Evolutionary conservation across 1,140 invertebrate species (phyloP).

Genomic region (Drosophila jambulina): DNA sequence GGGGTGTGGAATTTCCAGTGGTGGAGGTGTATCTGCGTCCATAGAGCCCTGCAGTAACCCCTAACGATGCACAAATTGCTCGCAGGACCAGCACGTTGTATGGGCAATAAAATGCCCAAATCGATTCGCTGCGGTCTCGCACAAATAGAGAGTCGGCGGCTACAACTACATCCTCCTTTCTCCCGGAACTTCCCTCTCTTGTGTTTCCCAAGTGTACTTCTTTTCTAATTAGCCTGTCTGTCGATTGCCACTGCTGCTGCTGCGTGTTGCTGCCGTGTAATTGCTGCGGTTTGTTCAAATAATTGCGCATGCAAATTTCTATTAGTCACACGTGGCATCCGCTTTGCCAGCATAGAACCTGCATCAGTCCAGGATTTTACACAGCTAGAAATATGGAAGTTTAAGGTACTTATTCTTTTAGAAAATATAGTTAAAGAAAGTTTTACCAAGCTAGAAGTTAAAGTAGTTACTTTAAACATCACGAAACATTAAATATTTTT

Average conservation of each 20-base stretch:
- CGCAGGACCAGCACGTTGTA: slow-evolving; percentile 42
- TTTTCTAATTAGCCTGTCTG: slow-evolving; percentile 79
- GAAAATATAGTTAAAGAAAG: no score
- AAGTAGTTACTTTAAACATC: no score
- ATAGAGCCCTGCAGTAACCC: slow-evolving; percentile 57
- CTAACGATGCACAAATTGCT: slow-evolving; percentile 76
- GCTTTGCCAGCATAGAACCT: slow-evolving; percentile 27
- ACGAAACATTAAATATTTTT: neutral
- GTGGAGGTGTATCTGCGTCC: slow-evolving; percentile 1
- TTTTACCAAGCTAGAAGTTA: no score
- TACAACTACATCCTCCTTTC: slow-evolving; percentile 20
- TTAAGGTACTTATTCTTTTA: neutral
- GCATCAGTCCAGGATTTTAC: slow-evolving; percentile 17
- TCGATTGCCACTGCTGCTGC: slow-evolving; percentile 36
- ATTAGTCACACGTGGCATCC: slow-evolving; percentile 63
- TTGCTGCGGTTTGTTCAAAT: slow-evolving; percentile 82
- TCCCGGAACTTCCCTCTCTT: slow-evolving; percentile 3
- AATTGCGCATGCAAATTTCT: slow-evolving; percentile 83
- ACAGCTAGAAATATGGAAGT: slow-evolving; percentile 6
- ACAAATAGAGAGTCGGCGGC: slow-evolving; percentile 10
- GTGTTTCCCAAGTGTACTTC: slow-evolving; percentile 39
- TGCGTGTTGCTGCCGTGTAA: slow-evolving; percentile 73
- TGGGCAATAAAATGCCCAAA: slow-evolving; percentile 75
- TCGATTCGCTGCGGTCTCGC: slow-evolving; percentile 72
- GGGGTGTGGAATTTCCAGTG: slow-evolving; percentile 25